Base-by-base conservation (phyloP, 2,113 vertebrate species). In the Suricata suricatta region DNA sequence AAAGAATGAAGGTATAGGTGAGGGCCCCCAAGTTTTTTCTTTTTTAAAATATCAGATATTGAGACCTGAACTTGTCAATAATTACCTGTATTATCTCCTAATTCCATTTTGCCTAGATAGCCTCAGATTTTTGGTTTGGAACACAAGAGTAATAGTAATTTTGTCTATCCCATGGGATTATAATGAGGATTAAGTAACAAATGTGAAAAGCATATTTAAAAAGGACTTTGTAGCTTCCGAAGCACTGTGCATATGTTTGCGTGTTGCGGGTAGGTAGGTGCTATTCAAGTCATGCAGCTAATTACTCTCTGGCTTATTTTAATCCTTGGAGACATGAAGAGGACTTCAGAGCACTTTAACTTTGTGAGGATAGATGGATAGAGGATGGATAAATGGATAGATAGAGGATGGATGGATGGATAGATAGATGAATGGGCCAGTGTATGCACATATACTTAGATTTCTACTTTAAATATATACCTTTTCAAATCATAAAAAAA, bases 181-280 rank as follows among this genome's bases (percentile, higher is more conserved):
- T 97, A 82, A 80, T 74, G 63, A 93, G 29, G 52, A 82, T 91
- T 94, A 89, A 88, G 89, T 71, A 90, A 82, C 41, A 90, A 54
- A 68, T 31, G 47, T 82, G 60, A 74, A 72, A 95, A 95, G 33
- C 33, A 3, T 76, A 69, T 90, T 97, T 84, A 35, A 83, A 82
- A 90, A 50, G 27, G 50, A 31, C 47, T 90, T 88, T 71, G 38
- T 82, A 15, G 14, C 44, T 88, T 95, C 84, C 52, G 8, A 93
- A 85, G 38, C 29, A 71, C 52, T n/a, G 33, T 64, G 69, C 10
- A 7, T 7, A 8, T 80, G 27, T 87, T 77, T 86, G 5, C 17
- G 16, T 44, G 25, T 81, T 77, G 6, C 16, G 23, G 15, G 2
- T 27, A 13, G 89, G 1, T 54, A 17, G 44, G 7, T 54, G 14